phyloP scores from a whole-genome alignment of 2,888 invertebrate species.

The Cordylochernes scorpioides region DNA sequence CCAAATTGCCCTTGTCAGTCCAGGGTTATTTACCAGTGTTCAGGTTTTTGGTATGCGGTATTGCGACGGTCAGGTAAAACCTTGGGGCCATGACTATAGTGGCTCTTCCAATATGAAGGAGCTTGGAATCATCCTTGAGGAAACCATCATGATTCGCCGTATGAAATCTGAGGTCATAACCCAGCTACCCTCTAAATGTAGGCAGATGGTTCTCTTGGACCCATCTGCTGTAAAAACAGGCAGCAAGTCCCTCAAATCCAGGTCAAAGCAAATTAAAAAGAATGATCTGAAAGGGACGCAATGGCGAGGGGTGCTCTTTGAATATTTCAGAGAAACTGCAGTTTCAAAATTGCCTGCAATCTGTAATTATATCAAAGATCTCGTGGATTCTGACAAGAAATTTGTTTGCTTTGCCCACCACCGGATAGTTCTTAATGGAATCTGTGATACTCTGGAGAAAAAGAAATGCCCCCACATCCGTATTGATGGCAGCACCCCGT shows the following conservation, averaged over 20 bases:
- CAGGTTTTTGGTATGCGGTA: conserved; percentile 45
- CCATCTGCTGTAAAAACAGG: conserved; percentile 33
- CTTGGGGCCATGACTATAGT: conserved; percentile 40
- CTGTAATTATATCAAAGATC: conserved; percentile 44
- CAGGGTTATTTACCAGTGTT: conserved; percentile 34
- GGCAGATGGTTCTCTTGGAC: conserved; percentile 54
- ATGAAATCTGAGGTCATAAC: conserved; percentile 62
- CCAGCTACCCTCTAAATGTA: conserved; percentile 49
- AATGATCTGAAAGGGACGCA: conserved; percentile 28
- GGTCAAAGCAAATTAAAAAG: conserved; percentile 30
- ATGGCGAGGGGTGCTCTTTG: conserved; percentile 35
- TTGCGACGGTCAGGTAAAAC: conserved; percentile 39
- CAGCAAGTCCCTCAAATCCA: conserved; percentile 32
- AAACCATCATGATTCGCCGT: conserved; percentile 59
- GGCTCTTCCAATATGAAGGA: conserved; percentile 69
- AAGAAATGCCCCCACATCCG: conserved; percentile 38
- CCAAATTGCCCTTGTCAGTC: conserved; percentile 48
- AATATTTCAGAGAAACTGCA: conserved; percentile 55
- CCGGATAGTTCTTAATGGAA: conserved; percentile 44
- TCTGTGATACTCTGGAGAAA: conserved; percentile 35
- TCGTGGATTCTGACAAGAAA: conserved; percentile 40
- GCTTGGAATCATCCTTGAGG: conserved; percentile 30
- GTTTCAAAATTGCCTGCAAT: conserved; percentile 50
- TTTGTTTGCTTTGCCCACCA: conserved; percentile 87
- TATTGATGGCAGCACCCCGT: conserved; percentile 58